phyloP scores from a whole-genome alignment of 2,888 invertebrate genomes.

The Urechis unicinctus region DNA sequence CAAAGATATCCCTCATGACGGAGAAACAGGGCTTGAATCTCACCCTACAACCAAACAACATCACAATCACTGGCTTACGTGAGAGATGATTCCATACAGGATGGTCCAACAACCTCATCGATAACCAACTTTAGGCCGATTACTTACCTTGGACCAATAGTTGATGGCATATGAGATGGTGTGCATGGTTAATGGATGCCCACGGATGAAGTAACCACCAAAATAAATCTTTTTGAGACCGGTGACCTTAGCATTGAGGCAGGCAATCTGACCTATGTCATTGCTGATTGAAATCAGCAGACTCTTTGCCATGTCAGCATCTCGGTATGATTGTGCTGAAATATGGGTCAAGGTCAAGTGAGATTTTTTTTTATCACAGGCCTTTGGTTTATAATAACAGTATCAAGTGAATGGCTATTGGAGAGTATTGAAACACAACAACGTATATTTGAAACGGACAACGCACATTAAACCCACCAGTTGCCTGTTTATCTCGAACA shows the following conservation, averaged over 20 bases:
- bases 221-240: constrained; percentile 62
- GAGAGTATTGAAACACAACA: too few relatives aligned
- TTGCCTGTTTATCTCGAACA: constrained; percentile 24
- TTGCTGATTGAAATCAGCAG: constrained; percentile 64
- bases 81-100: background rate
- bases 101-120: too few relatives aligned
- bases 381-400: too few relatives aligned
- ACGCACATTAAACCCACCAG: background rate
- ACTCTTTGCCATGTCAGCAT: constrained; percentile 61
- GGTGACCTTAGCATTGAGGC: constrained; percentile 62
- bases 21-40: constrained; percentile 62
- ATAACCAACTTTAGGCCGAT: too few relatives aligned
- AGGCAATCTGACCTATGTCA: constrained; percentile 67
- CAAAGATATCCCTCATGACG: constrained; percentile 67
- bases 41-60: constrained; percentile 46
- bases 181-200: constrained; percentile 66
- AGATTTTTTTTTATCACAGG: background rate
- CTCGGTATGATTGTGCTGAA: constrained; percentile 14
- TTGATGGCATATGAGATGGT: constrained; percentile 64
- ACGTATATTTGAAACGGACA: too few relatives aligned
- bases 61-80: background rate
- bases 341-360: background rate
- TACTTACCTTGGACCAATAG: constrained; percentile 60
- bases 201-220: constrained; percentile 65
- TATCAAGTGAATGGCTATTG: too few relatives aligned